Evolutionary conservation across 2,113 vertebrate genomes (phyloP).

Genomic region (Saguinus midas): DNA sequence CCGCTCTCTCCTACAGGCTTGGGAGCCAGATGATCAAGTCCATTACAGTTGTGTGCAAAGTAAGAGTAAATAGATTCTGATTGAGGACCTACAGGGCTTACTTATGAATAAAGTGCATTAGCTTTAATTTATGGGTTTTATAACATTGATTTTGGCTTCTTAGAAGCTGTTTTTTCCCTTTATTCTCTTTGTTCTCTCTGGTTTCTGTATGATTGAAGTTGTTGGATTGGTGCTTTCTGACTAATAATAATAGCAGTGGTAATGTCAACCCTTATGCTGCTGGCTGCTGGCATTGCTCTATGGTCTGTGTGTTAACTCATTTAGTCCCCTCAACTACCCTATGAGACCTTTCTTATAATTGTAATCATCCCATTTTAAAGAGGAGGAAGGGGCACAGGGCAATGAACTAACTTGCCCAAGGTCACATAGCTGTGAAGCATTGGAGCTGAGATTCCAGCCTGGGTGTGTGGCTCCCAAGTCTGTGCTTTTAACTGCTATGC

Average conservation of each 20-base stretch:
- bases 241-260: neutral
- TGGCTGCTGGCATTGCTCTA: neutral
- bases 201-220: neutral
- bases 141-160: constrained; percentile 21
- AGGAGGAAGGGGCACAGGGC: neutral
- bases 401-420: neutral
- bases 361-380: neutral
- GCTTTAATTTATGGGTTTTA: neutral
- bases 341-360: neutral
- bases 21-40: neutral
- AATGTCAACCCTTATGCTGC: neutral
- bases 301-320: neutral
- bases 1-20: neutral
- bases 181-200: neutral
- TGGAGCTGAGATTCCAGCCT: neutral
- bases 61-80: neutral
- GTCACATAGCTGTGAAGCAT: neutral
- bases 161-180: neutral
- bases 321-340: neutral
- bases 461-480: neutral
- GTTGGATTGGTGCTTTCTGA: neutral
- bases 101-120: neutral
- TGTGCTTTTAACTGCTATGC: neutral
- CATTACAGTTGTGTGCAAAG: neutral
- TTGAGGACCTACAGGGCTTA: neutral